Evolutionary conservation across 2,113 vertebrate species (phyloP).

Genomic region (Sitta europaea): DNA sequence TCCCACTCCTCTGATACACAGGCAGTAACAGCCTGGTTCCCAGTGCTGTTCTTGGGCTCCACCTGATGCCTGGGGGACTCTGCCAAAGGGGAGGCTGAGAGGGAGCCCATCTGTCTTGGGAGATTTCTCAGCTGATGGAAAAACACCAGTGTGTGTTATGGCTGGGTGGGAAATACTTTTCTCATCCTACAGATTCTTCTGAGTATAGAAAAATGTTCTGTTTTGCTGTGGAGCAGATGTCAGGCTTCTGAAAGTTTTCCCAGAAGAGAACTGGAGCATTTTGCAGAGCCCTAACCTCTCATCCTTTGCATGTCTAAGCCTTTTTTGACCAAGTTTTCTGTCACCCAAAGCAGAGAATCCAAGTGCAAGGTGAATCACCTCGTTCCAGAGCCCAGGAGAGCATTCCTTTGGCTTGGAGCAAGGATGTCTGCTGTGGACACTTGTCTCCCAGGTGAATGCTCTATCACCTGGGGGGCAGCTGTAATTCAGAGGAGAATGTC

Average conservation of each 20-base stretch:
- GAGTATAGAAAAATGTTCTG: not conserved
- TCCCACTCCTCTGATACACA: not conserved
- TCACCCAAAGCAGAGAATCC: not conserved
- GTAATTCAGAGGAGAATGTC: not conserved
- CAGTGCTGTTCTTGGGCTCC: not conserved
- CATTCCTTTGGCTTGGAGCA: not conserved
- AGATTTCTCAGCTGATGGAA: not conserved
- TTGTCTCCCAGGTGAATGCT: not conserved
- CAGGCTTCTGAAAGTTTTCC: not conserved
- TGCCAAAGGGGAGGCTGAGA: not conserved
- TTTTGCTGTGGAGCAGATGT: not conserved
- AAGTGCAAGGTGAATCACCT: not conserved
- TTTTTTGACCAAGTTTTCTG: not conserved
- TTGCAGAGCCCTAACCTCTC: not conserved
- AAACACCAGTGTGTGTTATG: not conserved
- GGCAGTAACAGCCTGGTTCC: not conserved
- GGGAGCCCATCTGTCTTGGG: not conserved
- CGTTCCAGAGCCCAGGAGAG: not conserved
- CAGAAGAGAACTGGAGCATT: not conserved
- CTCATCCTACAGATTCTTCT: not conserved
- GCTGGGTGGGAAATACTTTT: not conserved
- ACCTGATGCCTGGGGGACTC: not conserved
- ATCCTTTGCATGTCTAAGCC: not conserved
- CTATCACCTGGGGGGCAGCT: not conserved
- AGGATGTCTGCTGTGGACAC: not conserved